Evolutionary conservation across 2,113 vertebrate species (phyloP), one percentile per base, ranked within the genome.

Genomic region (Hiodon tergisus): DNA sequence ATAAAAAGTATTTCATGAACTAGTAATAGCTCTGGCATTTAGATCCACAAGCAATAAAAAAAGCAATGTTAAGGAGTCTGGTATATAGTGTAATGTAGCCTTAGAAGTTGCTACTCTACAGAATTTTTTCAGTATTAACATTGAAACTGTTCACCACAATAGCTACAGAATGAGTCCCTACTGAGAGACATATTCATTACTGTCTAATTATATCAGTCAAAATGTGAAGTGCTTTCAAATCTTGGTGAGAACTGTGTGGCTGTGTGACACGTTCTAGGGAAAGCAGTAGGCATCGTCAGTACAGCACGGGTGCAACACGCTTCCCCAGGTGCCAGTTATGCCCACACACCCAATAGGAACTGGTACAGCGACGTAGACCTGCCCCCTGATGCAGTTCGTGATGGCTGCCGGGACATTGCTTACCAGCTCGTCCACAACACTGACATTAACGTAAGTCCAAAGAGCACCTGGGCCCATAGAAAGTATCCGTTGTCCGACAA

Each of bases 231-330:
- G 71, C 67, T 58, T 71, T 68, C 50, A 51, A 17, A 66, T 14
- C 50, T 16, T 16, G 52, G 66, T 55, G 62, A 6, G 3, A 66
- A 78, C 31, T 31, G 31, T 31, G 31, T 63, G 55, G 3, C 11
- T 73, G 31, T 71, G 4, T 81, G 84, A 16, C 52, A 10, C 11
- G 16, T 55, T 66, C 9, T 58, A 93, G 93, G 90, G 9, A 94
- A 92, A 80, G 92, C 92, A 0, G 92, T 93, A 16, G 93, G 92
- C 50, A 87, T 94, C 62, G 90, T 94, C 5, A 91, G 88, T 5
- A 93, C 92, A 3, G 86, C 93, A 2, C 88, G 92, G 17, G 90
- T 93, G 14, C 92, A 93, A 70, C 93, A 94, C 1, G 92, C 93
- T 4, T 93, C 93, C 7, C 93, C 92, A 1, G 81, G 59, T 0